A percentile compares a stretch with the other conserved stretches of the same genome.
Evolutionary conservation across 1,140 invertebrate genomes (phyloP).

Genomic region (Coenobita brevimanus): DNA sequence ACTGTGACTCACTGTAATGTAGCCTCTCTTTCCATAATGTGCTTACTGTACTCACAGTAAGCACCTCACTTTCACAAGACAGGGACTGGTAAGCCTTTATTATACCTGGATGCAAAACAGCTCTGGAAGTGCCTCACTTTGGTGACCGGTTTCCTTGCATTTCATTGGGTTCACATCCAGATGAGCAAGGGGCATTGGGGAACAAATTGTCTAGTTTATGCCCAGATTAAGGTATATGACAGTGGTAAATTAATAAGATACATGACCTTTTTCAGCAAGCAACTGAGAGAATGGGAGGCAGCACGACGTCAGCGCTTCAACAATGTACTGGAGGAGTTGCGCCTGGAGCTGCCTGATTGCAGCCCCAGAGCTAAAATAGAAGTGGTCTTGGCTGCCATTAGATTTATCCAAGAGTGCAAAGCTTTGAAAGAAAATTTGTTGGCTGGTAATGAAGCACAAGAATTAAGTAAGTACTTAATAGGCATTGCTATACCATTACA

Average conservation of each 20-base stretch:
- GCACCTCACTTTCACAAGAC: too few species aligned
- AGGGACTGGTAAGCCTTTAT: too few species aligned
- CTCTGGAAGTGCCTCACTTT: too few species aligned
- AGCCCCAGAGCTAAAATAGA: slow-evolving; percentile 32
- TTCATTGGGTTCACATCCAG: too few species aligned
- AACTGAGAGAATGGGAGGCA: slow-evolving; percentile 41
- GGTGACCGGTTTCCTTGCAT: too few species aligned
- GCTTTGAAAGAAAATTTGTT: slow-evolving; percentile 31
- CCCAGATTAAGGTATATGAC: too few species aligned
- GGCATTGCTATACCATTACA: background rate
- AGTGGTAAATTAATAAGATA: background rate
- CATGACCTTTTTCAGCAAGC: background rate
- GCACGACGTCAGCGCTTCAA: slow-evolving; percentile 51
- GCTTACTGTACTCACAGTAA: too few species aligned
- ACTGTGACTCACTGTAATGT: too few species aligned
- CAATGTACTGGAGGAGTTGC: slow-evolving; percentile 25
- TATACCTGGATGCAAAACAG: too few species aligned
- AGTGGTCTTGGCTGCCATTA: slow-evolving; percentile 32
- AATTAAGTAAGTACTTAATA: slow-evolving; percentile 45
- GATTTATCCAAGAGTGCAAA: slow-evolving; percentile 40
- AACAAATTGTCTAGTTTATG: too few species aligned
- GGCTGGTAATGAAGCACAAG: slow-evolving; percentile 30
- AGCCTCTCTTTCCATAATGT: too few species aligned
- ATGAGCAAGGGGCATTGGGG: too few species aligned
- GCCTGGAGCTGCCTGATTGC: slow-evolving; percentile 35